Evolutionary conservation across 2,113 vertebrate species (phyloP).

Genomic region (Eonycteris spelaea): DNA sequence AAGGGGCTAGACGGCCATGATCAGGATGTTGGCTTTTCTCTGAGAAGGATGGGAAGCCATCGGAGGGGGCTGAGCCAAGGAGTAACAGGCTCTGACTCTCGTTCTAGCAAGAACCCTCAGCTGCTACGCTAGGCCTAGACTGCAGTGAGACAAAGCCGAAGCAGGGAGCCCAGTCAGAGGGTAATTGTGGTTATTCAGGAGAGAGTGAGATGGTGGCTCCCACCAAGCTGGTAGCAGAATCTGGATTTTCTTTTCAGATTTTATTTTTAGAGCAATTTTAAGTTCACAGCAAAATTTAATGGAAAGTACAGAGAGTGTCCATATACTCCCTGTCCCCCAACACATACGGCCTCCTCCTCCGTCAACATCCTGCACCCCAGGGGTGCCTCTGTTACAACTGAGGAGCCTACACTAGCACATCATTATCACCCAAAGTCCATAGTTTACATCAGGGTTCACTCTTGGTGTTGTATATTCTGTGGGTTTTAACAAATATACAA

Average conservation of each 20-base stretch:
- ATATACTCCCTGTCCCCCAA: not conserved
- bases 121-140: not conserved
- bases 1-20: not conserved
- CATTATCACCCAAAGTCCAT: not conserved
- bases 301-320: not conserved
- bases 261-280: not conserved
- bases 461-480: not conserved
- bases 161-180: no score
- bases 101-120: not conserved
- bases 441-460: not conserved
- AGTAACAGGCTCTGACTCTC: not conserved
- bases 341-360: not conserved
- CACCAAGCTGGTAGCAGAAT: not conserved
- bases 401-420: not conserved
- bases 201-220: not conserved
- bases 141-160: not conserved
- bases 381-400: not conserved
- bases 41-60: not conserved
- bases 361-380: not conserved
- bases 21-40: not conserved
- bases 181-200: not conserved
- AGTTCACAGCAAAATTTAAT: not conserved
- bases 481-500: not conserved
- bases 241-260: not conserved
- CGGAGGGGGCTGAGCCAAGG: not conserved